Base-by-base conservation (phyloP, 2,797 vertebrate species). In the Pachyuromys duprasi region DNA sequence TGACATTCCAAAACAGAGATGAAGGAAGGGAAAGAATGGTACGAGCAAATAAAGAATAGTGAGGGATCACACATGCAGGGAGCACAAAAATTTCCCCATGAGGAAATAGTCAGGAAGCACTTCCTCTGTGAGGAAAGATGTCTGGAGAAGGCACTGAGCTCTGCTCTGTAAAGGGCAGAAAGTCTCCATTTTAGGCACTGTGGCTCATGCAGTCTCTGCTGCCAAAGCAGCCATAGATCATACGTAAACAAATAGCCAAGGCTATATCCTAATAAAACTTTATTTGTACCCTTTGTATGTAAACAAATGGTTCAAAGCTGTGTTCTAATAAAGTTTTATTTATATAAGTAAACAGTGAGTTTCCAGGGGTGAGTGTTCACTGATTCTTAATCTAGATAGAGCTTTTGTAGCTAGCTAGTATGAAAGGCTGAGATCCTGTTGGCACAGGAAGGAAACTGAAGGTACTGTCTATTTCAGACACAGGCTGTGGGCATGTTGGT, bases 301-400 rank as follows among this genome's bases (percentile, higher is more conserved):
- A 26, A 36, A 60, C 55, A 88, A 91, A 57, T 28, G 31, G 42
- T 36, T 13, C 28, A 2, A 57, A 60, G 33, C 12, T 90, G 3
- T 14, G 11, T 95, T 81, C 67, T 81, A n/a, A n/a, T 89, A 88
- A 95, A 74, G 33, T 82, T 72, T 92, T 33, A 89, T 95, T 90
- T 88, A 88, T 11, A 84, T 65, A 74, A 86, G 49, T 12, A 63
- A 53, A 31, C 55, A 6, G 26, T 7, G 78, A 76, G 15, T 69
- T 45, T 24, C 79, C 4, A 0, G 11, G 33, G n/a, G 22, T 86
- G 63, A 11, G 36, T 13, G 33, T 67, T 76, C 17, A 70, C 72
- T 39, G 55, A 63, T n/a, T 49, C 22, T 49, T 81, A 3, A 14
- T 45, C 86, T 67, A 12, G 36, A 60, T 22, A 20, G 86, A 62